Base-by-base conservation (phyloP, 2,113 vertebrate species). In the Paratilapia polleni region DNA sequence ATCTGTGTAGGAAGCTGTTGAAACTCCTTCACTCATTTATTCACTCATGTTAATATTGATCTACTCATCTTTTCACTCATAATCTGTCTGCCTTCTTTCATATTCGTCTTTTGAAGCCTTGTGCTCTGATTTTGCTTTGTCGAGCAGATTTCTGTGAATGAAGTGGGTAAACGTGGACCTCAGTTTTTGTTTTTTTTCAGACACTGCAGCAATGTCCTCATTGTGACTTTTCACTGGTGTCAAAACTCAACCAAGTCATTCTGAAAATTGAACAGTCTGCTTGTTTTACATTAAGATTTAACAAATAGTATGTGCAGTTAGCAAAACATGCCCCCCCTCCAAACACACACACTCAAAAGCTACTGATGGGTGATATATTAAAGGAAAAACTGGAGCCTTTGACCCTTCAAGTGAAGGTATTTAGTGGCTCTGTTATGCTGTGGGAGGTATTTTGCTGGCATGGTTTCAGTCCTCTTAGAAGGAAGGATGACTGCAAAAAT, bases 11-110 rank as follows among this genome's bases (percentile, higher is more conserved):
- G 60, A 80, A 64, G 63, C 36, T 78, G 17, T 14, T 85, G 14
- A 68, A 61, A 82, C 28, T 57, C 24, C 34, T 68, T 78, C 47
- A 83, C 62, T 82, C 19, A 9, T 75, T 73, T 28, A 73, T 61
- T 88, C 8, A 20, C 43, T 66, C 20, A 11, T 80, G 79, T 79
- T 82, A 36, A 36, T 79, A 88, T 88, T 77, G 31, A 92, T 56
- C 12, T 12, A 57, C 15, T 22, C 15, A 24, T 34, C 13, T 62
- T 57, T 17, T 60, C 64, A 11, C 56, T 52, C 26, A 3, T 79
- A 59, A 85, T 86, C 13, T 60, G 11, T 62, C 85, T 58, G 54
- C 17, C 64, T 56, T 28, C 22, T 41, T 56, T 78, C n/a, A 11
- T 28, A 34, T 9, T 62, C 9, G 57, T 79, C 54, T 47, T 64